Base-by-base conservation (phyloP, 2,113 vertebrate genomes). In the Bufo bufo region DNA sequence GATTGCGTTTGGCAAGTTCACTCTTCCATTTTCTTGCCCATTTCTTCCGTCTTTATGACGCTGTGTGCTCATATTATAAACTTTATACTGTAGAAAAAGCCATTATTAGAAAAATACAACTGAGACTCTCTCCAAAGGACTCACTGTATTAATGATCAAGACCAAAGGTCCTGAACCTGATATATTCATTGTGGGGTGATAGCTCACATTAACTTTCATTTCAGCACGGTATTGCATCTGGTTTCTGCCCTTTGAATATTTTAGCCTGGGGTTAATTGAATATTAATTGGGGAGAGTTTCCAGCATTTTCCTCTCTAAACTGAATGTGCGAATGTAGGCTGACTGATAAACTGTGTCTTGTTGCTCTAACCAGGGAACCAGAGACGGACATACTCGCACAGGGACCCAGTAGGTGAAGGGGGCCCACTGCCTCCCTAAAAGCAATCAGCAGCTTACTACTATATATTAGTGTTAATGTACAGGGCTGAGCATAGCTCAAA, bases 1-100 rank as follows among this genome's bases (percentile, higher is more conserved):
- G n/a, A 56, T 78, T 23, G 49, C 49, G 56, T 78, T 78, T 78
- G 77, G 77, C 77, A 23, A 56, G 49, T 78, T 78, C 77, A 78
- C 19, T 49, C 16, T 75, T 49, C 72, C 43, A 75, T 71, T 71
- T 71, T 71, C 23, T 47, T 72, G 17, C 43, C 69, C 43, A 72
- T 75, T 75, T 49, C 72, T 75, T 49, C 72, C 45, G 49, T 50
- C 47, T 19, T 74, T 49, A 74, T 74, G 43, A 49, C 49, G 14
- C 14, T 74, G 45, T 74, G 45, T 74, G 43, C 71, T 74, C 43
- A 74, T 47, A 47, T 74, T 49, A 50, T 75, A 49, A 50, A 50
- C 72, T 50, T 4, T 75, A 75, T 50, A 50, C 3, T 75, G 45
- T 75, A 19, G 45, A 47, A 75, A 50, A 75, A 43, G n/a, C n/a